Evolutionary conservation across 2,113 vertebrate genomes (phyloP), one percentile per base, ranked within the genome.

Genomic region (Chionodraco myersi): DNA sequence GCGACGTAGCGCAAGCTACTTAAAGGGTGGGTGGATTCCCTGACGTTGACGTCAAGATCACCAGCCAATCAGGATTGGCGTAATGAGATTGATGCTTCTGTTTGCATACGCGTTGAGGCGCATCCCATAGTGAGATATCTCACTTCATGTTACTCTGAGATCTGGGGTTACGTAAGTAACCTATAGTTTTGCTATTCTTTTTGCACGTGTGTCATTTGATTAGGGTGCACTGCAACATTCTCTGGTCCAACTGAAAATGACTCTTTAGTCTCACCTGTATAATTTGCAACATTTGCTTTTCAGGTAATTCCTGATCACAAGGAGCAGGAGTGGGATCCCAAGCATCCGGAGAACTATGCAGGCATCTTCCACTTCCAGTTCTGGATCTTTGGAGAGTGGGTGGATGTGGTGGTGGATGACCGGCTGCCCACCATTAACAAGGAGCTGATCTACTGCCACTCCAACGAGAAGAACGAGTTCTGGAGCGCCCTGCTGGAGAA

Each of bases 351-450:
- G 66, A 93, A 85, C 77, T 97, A 99, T 2, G 93, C 94, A 4
- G 98, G 98, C 48, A 99, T 99, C 76, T 99, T 99, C 85, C 97
- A 94, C 64, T 99, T 99, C 84, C 94, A 94, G 58, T 99, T 99
- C 91, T 99, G 98, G 97, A 90, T 95, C 81, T 96, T 99, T 80
- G 97, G 97, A 3, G 84, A 96, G 77, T 99, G 97, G 98, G 88
- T 94, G 0, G 97, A 99, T 9, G 97, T 99, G 82, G 97, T 99
- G 66, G 90, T 99, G 36, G 98, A 99, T 53, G 98, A 99, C 84
- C 95, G 96, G 14, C 92, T 99, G 87, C 98, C 98, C 5, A 97
- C 97, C 0, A 80, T 97, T 64, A 87, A 95, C 0, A 95, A 95
- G 64, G 82, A 95, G 11, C 91, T 99, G 75, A 95, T 98, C 84